Evolutionary conservation across 92 coral and sea anemone genomes (phyloP), one percentile per base, ranked within the genome.

Genomic region (Zoanthus sociatus): DNA sequence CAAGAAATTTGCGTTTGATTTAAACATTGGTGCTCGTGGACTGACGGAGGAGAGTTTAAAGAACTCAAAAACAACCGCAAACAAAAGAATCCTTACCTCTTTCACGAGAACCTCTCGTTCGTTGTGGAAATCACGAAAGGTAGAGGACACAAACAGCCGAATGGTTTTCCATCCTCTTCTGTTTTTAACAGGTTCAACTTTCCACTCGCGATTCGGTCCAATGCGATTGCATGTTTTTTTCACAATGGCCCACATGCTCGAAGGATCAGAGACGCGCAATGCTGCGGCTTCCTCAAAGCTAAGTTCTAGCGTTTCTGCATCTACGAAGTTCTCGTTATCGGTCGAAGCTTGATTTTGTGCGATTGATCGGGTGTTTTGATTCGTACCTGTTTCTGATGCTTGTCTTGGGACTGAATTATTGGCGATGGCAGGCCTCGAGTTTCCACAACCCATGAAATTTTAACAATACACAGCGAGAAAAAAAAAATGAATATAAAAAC

Each of bases 161-260:
- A 97, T 97, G 6, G 99, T 97, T 66, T 97, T 97, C 99, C 99
- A 97, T 1, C 99, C 99, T 74, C 98, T 86, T 69, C 99, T 91
- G 74, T 95, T 97, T 71, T 97, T 93, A 21, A 93, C 96, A 11
- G 95, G 93, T 30, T 97, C 92, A n/a, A 97, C 72, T 50, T 88
- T 94, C 98, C 98, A 93, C 68, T 95, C 94, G 74, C 89, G 78
- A 64, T 86, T 90, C 8, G 90, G 86, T 13, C 74, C 90, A 71
- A 86, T 69, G 11, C 86, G 76, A 11, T 88, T 87, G 12, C 98
- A 97, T 0, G 98, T 97, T 78, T 91, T 92, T 70, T 92, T 91
- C 8, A 97, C 99, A 48, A 95, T 92, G 6, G 98, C 99, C 99
- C 99, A 97, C 99, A 97, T 97, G 64, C 88, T 90, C 7, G 92